Evolutionary conservation across 2,888 invertebrate species (phyloP), one percentile per base, ranked within the genome.

Genomic region (Drosophila atripex): DNA sequence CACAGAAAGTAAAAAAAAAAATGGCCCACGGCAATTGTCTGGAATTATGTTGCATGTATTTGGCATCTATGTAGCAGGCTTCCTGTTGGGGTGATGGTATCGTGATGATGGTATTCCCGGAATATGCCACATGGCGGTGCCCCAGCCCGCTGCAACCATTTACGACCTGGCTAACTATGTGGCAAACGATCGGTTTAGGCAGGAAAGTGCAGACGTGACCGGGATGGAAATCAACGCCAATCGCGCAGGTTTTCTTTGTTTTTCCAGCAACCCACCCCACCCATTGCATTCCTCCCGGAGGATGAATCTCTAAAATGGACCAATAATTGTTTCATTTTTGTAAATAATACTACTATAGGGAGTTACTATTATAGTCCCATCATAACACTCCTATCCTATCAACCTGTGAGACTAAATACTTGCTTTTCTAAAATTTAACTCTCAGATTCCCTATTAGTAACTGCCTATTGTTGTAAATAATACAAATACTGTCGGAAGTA

Each of bases 11-110:
- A 35, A 21, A 7, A 16, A 21, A 7, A 16, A 47, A 47, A 50
- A 50, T 50, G 50, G 50, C 50, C 32, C 2, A 32, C 30, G 32
- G 47, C 47, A 47, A 58, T 61, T 25, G 59, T 23, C 23, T 39
- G 61, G 41, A 32, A 49, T 61, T 39, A 49, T 28, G 41, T n/a
- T n/a, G n/a, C n/a, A n/a, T n/a, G n/a, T n/a, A n/a, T 28, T 49
- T n/a, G n/a, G n/a, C n/a, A n/a, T n/a, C n/a, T n/a, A n/a, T n/a
- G n/a, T n/a, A n/a, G n/a, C n/a, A 18, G 35, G 28, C 51, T 64
- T 64, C 63, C 63, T 64, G 63, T 64, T 64, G 51, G 32, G 28
- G n/a, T 14, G 14, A 16, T 28, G 28, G 45, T 35, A 35, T 35
- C n/a, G 35, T 4, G 21, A 23, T 23, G n/a, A n/a, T n/a, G n/a